A percentile compares a stretch with the other conserved stretches of the same genome.
Conservation (phyloP, 2,797 vertebrate genomes). For the Microhierax caerulescens region DNA sequence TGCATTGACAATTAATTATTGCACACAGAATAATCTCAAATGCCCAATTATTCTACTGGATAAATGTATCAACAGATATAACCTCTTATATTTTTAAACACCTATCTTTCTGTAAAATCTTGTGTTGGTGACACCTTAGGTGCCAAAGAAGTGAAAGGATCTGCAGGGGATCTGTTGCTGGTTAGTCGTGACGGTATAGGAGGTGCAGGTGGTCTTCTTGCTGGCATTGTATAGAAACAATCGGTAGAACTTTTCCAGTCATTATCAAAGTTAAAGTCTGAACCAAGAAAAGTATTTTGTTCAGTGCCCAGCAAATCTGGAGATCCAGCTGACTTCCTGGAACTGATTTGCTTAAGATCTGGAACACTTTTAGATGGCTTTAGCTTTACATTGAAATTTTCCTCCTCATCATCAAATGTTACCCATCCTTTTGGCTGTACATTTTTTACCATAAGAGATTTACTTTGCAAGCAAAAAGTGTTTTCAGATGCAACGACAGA, state of each 20-base stretch:
- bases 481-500: slow-evolving; percentile 45
- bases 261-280: slow-evolving; percentile 70
- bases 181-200: slow-evolving; percentile 77
- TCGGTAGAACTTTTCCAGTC: slow-evolving; percentile 77
- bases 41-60: slow-evolving; percentile 68
- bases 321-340: slow-evolving; percentile 24
- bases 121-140: slow-evolving; percentile 72
- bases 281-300: slow-evolving; percentile 64
- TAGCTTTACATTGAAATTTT: slow-evolving; percentile 41
- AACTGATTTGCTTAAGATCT: slow-evolving; percentile 44
- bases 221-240: slow-evolving; percentile 71
- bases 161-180: slow-evolving; percentile 45
- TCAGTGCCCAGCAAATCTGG: slow-evolving; percentile 46
- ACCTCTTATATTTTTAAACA: not conserved
- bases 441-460: slow-evolving; percentile 37
- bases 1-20: slow-evolving; percentile 75
- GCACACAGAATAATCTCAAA: slow-evolving; percentile 72
- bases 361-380: slow-evolving; percentile 66
- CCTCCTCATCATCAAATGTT: slow-evolving; percentile 91
- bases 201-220: slow-evolving; percentile 78
- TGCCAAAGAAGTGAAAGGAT: slow-evolving; percentile 68
- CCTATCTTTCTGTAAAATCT: slow-evolving; percentile 84
- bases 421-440: slow-evolving; percentile 86
- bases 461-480: slow-evolving; percentile 39
- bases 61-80: slow-evolving; percentile 41